Percentiles rank a stretch among this genome's conserved stretches.
These are phyloP conservation scores for Lethenteron reissneri DNA, from an alignment of 2,113 vertebrate species.

Conservation along the genomic window DNA sequence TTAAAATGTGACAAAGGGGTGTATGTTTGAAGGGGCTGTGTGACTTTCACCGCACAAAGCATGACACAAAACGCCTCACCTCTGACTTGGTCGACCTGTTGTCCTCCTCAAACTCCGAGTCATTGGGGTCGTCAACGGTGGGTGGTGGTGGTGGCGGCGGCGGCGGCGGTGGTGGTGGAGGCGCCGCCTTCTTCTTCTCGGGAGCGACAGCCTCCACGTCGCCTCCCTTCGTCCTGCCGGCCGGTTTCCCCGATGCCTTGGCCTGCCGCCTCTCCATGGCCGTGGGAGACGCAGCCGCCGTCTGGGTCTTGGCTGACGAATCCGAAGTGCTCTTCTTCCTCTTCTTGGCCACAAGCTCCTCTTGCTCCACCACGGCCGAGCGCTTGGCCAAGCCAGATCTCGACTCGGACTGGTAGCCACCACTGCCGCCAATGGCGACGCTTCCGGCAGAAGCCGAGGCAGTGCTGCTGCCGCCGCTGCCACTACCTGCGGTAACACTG, in stretches of 20 bases:
- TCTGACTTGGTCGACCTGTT: slow-evolving; percentile 60
- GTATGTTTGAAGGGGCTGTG: too few relatives aligned
- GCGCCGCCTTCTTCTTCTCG: slow-evolving; percentile 48
- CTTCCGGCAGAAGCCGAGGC: too few relatives aligned
- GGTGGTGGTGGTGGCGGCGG: background rate
- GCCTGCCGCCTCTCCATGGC: slow-evolving; percentile 70
- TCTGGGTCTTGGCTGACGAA: slow-evolving; percentile 55
- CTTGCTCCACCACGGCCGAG: slow-evolving; percentile 57
- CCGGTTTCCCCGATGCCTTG: slow-evolving; percentile 59
- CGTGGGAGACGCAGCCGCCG: slow-evolving; percentile 58
- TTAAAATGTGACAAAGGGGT: too few relatives aligned
- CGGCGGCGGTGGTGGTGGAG: background rate
- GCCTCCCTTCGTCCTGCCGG: slow-evolving; percentile 51
- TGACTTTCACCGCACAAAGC: too few relatives aligned
- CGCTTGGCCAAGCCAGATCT: slow-evolving; percentile 62
- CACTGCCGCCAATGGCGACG: slow-evolving; percentile 4
- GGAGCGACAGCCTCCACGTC: slow-evolving; percentile 11
- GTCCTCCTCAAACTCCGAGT: slow-evolving; percentile 83
- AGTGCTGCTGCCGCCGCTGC: too few relatives aligned
- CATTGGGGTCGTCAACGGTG: slow-evolving; percentile 13
- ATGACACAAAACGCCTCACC: slow-evolving; percentile 23
- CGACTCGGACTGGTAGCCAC: slow-evolving; percentile 24
- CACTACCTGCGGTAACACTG: slow-evolving; percentile 22
- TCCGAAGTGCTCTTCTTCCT: slow-evolving; percentile 72
- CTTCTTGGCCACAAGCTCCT: slow-evolving; percentile 60